Conservation (phyloP, 2,797 vertebrate genomes). For the Threskiornis aethiopicus region DNA sequence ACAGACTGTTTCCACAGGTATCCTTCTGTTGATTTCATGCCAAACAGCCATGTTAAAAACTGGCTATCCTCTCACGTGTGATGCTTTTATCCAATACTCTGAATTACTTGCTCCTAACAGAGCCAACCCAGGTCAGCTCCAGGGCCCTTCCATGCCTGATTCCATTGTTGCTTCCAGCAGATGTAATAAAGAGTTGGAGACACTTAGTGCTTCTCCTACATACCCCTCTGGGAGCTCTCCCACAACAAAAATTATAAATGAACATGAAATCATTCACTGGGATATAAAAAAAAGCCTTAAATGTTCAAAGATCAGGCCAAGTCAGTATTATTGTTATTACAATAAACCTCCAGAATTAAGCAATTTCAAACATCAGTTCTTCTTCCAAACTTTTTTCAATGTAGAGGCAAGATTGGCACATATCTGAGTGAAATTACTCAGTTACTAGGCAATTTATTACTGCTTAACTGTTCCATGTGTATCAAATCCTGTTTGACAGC, state of each 20-base stretch:
- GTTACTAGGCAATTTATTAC: constrained; percentile 52
- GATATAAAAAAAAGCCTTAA: constrained; percentile 41
- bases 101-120: not conserved
- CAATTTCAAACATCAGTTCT: constrained; percentile 50
- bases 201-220: constrained; percentile 6
- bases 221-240: not conserved
- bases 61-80: not conserved
- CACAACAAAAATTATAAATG: constrained; percentile 44
- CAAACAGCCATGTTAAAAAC: not conserved
- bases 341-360: constrained; percentile 53
- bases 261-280: constrained; percentile 40
- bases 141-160: not conserved
- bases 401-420: constrained; percentile 41
- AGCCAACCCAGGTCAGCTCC: not conserved
- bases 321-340: constrained; percentile 43
- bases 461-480: constrained; percentile 59
- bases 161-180: not conserved
- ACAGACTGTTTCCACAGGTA: not conserved
- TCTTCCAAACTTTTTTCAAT: constrained; percentile 35
- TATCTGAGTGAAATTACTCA: constrained; percentile 42
- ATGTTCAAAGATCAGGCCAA: constrained; percentile 43
- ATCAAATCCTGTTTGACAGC: constrained; percentile 47
- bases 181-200: constrained; percentile 25
- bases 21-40: not conserved
- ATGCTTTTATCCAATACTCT: not conserved